Percentiles rank a stretch among this genome's conserved stretches.
These are phyloP conservation scores for Pristionchus pacificus DNA, from an alignment of 1,140 invertebrate genomes.

Conservation along the genomic window DNA sequence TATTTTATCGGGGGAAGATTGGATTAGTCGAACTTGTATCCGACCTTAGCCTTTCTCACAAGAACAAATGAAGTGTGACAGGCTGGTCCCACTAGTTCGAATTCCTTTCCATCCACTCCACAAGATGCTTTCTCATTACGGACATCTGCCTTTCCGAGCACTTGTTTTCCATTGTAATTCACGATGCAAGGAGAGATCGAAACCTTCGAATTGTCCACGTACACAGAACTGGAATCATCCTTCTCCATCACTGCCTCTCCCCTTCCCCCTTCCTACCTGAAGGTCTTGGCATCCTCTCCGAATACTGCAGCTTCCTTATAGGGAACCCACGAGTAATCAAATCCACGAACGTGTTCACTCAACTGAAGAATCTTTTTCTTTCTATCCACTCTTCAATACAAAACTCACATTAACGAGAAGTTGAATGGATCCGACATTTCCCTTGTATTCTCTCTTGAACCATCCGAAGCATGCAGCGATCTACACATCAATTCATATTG, in stretches of 20 bases:
- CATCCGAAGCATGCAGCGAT: slow-evolving; percentile 30
- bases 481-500: neutral
- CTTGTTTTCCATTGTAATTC: slow-evolving; percentile 38
- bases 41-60: slow-evolving; percentile 40
- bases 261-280: neutral
- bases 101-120: slow-evolving; percentile 34
- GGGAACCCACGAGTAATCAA: slow-evolving; percentile 31
- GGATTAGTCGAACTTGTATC: slow-evolving; percentile 46
- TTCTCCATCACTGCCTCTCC: neutral
- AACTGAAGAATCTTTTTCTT: slow-evolving; percentile 11
- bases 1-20: no score
- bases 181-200: slow-evolving; percentile 41
- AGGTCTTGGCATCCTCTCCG: slow-evolving; percentile 36
- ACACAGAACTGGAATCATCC: neutral
- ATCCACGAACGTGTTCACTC: slow-evolving; percentile 34
- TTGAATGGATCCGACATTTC: slow-evolving; percentile 32
- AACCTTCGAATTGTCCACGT: slow-evolving; percentile 38
- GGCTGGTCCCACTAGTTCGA: slow-evolving; percentile 30
- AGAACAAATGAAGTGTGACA: slow-evolving; percentile 31
- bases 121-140: slow-evolving; percentile 36
- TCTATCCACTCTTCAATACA: neutral
- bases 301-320: slow-evolving; percentile 33
- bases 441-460: slow-evolving; percentile 29
- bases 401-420: slow-evolving; percentile 15
- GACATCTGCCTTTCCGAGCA: slow-evolving; percentile 45